Evolutionary conservation across 2,888 invertebrate species (phyloP).

Genomic region (Odontothrips loti): DNA sequence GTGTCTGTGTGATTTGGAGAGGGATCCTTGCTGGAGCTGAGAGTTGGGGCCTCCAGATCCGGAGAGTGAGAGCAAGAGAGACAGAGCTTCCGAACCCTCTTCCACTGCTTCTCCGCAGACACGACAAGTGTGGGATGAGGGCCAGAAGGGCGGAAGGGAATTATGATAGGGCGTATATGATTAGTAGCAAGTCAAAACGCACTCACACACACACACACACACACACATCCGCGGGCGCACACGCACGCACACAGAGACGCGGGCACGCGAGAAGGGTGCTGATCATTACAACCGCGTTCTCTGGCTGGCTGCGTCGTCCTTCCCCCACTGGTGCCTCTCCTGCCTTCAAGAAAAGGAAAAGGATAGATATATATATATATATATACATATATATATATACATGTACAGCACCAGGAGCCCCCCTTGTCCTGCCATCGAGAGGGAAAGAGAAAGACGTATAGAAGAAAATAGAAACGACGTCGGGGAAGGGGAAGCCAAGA

Average conservation of each 20-base stretch:
- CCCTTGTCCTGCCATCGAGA: not conserved
- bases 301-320: too few species aligned
- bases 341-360: not conserved
- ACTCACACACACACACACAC: not conserved
- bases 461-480: not conserved
- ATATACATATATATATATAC: too few species aligned
- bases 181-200: constrained; percentile 12
- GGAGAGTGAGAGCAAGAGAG: too few species aligned
- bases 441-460: not conserved
- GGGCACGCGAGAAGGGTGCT: not conserved
- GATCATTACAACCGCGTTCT: not conserved
- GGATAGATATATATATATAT: not conserved
- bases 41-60: too few species aligned
- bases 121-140: not conserved
- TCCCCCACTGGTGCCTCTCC: not conserved
- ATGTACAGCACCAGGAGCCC: too few species aligned
- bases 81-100: not conserved
- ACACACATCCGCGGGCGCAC: not conserved
- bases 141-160: not conserved
- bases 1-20: too few species aligned
- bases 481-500: not conserved
- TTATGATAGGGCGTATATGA: constrained; percentile 6
- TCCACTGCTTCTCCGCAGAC: not conserved
- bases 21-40: too few species aligned
- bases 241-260: not conserved